Base-by-base conservation (phyloP, 30 jellyfish, hydroid and myxozoan species). In the Phacellophora camtschatica region DNA sequence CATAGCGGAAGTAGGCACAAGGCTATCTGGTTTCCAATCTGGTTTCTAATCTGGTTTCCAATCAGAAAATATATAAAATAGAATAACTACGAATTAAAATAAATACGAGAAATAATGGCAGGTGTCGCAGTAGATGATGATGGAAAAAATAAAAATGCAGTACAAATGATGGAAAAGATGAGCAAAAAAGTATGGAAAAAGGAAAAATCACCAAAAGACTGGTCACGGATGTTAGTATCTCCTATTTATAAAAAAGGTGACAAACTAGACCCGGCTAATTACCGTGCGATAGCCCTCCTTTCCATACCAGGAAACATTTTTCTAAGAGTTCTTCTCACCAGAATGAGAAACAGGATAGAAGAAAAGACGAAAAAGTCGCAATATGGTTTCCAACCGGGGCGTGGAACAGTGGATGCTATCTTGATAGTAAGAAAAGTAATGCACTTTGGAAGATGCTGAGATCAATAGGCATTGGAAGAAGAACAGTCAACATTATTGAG, bases 371-470 rank as follows among this genome's bases (percentile, higher is more conserved):
- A 50, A 11, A 75, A 56, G 36, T 29, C 32, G 7, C 84, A 59
- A 50, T 77, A 9, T 62, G 85, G 84, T 23, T 56, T 77, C 41
- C 31, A 51, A 77, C 83, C 89, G 18, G 84, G 84, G 20, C 58
- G 68, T 35, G 69, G 84, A 18, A 74, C 87, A 18, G 82, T 74
- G 9, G 82, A 74, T 74, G 87, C 82, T 16, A 74, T 74, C n/a
- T 31, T 77, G 35, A 77, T 77, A 18, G 74, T 77, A 32, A 27
- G 85, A 71, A 85, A 59, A 41, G 29, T 61, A 18, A 74, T 74
- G n/a, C 83, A 74, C 43, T 77, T 11, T 77, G 84, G 89, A 58
- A 41, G 41, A 56, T 77, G 74, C 16, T 77, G 70, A 33, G 9
- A 32, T 71, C 22, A 61, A 27, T n/a, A 15, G 87, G 89, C 20